phyloP scores from a whole-genome alignment of 2,113 vertebrate species.

The Poecile atricapillus region DNA sequence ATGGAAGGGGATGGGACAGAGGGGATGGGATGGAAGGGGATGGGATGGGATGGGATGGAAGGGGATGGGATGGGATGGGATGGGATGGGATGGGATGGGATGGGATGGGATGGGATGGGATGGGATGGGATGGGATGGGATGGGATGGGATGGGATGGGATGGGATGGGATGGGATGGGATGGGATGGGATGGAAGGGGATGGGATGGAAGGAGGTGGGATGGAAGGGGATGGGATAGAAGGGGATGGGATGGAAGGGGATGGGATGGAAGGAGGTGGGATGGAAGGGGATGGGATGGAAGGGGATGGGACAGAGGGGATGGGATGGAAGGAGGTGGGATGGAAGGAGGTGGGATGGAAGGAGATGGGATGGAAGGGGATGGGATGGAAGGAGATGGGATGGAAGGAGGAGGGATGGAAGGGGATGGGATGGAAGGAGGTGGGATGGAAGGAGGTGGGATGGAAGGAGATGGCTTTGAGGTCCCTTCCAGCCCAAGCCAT shows the following conservation, averaged over 20 bases:
- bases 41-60: too few relatives aligned
- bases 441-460: neutral
- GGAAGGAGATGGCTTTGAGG: neutral
- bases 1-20: neutral
- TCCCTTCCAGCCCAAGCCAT: neutral
- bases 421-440: neutral
- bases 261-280: too few relatives aligned
- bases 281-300: too few relatives aligned
- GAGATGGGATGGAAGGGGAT: neutral
- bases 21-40: too few relatives aligned
- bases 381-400: neutral
- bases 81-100: neutral
- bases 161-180: neutral
- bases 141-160: neutral
- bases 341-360: neutral
- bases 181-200: neutral
- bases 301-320: too few relatives aligned
- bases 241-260: neutral
- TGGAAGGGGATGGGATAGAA: neutral
- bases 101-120: neutral
- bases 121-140: too few relatives aligned
- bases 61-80: too few relatives aligned
- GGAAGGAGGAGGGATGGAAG: neutral
- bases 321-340: neutral
- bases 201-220: neutral